Percentiles rank a stretch among this genome's conserved stretches.
These are phyloP conservation scores for Sylvietta virens DNA, from an alignment of 2,113 vertebrate genomes.

Conservation along the genomic window DNA sequence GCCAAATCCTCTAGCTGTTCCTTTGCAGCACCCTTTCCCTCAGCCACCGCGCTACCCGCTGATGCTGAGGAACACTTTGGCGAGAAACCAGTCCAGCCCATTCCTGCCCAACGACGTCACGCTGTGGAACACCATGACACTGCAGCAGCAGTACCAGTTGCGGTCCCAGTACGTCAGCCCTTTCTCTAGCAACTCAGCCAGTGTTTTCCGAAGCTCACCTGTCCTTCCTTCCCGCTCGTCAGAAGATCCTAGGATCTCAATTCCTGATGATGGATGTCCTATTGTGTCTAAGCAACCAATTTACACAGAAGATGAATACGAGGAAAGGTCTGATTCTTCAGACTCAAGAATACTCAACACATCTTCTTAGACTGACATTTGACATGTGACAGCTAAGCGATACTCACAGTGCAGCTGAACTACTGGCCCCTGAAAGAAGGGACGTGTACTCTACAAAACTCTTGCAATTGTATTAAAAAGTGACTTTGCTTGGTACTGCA, in stretches of 20 bases:
- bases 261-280: constrained; percentile 84
- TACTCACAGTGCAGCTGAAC: constrained; percentile 40
- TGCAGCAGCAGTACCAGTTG: constrained; percentile 98
- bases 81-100: constrained; percentile 83
- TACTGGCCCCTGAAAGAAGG: not conserved
- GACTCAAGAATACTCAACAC: constrained; percentile 92
- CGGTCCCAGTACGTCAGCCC: constrained; percentile 92
- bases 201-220: constrained; percentile 85
- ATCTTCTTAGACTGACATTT: constrained; percentile 72
- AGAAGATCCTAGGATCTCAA: constrained; percentile 83
- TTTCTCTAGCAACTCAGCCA: constrained; percentile 77
- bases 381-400: not conserved
- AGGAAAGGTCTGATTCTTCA: constrained; percentile 91
- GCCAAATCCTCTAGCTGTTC: constrained; percentile 80
- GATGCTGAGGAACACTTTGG: constrained; percentile 91
- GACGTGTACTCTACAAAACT: not conserved
- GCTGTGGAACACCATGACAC: constrained; percentile 95
- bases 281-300: constrained; percentile 85
- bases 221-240: constrained; percentile 77
- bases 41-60: constrained; percentile 91
- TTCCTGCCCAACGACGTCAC: constrained; percentile 93
- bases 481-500: constrained; percentile 69
- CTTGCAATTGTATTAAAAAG: constrained; percentile 41
- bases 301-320: constrained; percentile 93
- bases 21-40: constrained; percentile 90